Evolutionary conservation across 2,888 invertebrate species (phyloP).

Genomic region (Ophion slaviceki): DNA sequence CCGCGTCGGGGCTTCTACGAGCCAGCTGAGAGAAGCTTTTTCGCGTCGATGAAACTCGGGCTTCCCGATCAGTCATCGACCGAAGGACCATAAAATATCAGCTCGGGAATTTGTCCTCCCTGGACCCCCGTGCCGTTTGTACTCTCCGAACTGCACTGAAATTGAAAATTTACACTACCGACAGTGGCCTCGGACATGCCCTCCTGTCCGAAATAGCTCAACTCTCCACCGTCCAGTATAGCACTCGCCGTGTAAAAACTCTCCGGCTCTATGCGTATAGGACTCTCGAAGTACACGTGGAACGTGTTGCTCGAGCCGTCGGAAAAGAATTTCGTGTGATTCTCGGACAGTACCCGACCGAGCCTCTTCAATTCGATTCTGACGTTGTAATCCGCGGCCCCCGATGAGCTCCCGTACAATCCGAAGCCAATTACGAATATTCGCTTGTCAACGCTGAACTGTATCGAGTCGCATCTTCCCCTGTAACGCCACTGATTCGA

Average conservation of each 20-base stretch:
- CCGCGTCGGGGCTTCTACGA: constrained; percentile 10
- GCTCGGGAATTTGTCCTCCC: constrained; percentile 98
- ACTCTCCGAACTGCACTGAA: constrained; percentile 98
- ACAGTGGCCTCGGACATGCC: constrained; percentile 97
- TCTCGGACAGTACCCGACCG: constrained; percentile 94
- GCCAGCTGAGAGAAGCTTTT: background rate
- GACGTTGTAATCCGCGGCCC: constrained; percentile 97
- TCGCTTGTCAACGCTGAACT: constrained; percentile 97
- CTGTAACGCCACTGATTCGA: constrained; percentile 99
- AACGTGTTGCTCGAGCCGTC: constrained; percentile 98
- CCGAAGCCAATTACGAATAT: constrained; percentile 98
- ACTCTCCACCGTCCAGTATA: constrained; percentile 95
- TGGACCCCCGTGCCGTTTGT: constrained; percentile 99
- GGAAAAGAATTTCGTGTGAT: constrained; percentile 96
- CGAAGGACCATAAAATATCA: constrained; percentile 96
- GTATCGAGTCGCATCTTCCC: constrained; percentile 98
- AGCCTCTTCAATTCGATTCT: constrained; percentile 96
- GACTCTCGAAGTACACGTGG: constrained; percentile 93
- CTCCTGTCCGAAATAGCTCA: constrained; percentile 98
- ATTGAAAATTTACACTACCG: constrained; percentile 97
- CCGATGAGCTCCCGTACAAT: constrained; percentile 97
- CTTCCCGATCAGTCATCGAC: constrained; percentile 81
- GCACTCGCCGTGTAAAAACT: constrained; percentile 98
- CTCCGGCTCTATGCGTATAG: constrained; percentile 96
- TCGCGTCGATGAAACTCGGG: background rate